Percentiles rank a stretch among this genome's conserved stretches.
phyloP scores from a whole-genome alignment of 2,888 invertebrate species.

The Cryptocephalus primarius region DNA sequence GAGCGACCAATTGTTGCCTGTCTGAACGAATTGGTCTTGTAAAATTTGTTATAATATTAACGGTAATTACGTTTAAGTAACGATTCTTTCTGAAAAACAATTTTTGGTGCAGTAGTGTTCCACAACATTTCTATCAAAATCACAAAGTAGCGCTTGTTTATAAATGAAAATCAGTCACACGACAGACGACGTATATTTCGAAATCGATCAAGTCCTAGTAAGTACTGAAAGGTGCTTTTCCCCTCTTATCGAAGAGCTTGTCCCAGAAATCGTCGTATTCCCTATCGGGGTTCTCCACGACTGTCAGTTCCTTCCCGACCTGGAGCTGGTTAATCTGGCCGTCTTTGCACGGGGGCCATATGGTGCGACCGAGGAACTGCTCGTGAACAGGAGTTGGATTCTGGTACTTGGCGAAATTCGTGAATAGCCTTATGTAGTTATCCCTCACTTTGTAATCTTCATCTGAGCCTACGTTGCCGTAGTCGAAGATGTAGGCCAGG shows the following conservation, averaged over 20 bases:
- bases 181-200: too few species aligned
- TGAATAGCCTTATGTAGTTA: slow-evolving; percentile 14
- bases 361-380: slow-evolving; percentile 9
- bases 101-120: too few species aligned
- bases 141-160: too few species aligned
- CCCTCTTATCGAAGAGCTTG: slow-evolving; percentile 7
- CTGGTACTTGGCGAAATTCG: slow-evolving; percentile 17
- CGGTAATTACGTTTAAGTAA: too few species aligned
- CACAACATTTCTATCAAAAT: too few species aligned
- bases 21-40: too few species aligned
- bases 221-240: slow-evolving; percentile 9
- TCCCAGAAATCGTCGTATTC: slow-evolving; percentile 8
- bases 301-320: slow-evolving; percentile 3
- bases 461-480: slow-evolving; percentile 4
- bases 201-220: slow-evolving; percentile 1
- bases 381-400: slow-evolving; percentile 15
- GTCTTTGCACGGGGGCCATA: slow-evolving; percentile 6
- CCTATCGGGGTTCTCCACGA: slow-evolving; percentile 1
- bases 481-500: slow-evolving; percentile 15
- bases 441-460: slow-evolving; percentile 9
- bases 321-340: slow-evolving; percentile 5
- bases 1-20: too few species aligned
- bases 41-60: too few species aligned
- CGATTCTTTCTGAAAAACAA: too few species aligned
- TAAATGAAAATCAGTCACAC: too few species aligned